phyloP scores from a whole-genome alignment of 2,113 vertebrate species.

The Tautogolabrus adspersus region DNA sequence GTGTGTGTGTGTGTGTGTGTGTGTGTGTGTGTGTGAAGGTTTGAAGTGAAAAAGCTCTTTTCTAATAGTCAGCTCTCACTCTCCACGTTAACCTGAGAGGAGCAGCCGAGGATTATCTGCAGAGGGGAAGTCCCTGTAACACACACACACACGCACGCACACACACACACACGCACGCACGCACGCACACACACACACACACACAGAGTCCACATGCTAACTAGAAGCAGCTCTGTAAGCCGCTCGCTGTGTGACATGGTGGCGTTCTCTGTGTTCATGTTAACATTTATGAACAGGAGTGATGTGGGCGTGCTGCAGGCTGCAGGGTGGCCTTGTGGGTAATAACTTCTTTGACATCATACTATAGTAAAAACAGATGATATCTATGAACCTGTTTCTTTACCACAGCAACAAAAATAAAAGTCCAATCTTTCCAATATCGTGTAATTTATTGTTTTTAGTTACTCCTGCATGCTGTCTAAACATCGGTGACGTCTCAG shows the following conservation, averaged over 20 bases:
- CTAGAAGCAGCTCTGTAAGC: conserved; percentile 56
- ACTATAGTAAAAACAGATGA: too few relatives aligned
- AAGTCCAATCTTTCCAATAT: too few relatives aligned
- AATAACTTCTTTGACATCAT: too few relatives aligned
- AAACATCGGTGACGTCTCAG: too few relatives aligned
- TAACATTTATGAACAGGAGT: conserved; percentile 66
- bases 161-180: conserved; percentile 25
- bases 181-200: conserved; percentile 27
- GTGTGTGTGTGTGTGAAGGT: too few relatives aligned
- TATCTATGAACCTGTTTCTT: too few relatives aligned
- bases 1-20: too few relatives aligned
- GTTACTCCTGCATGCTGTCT: too few relatives aligned
- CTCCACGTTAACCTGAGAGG: conserved; percentile 55
- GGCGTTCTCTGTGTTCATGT: conserved; percentile 57
- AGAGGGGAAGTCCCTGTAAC: conserved; percentile 56
- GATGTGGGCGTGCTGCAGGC: conserved; percentile 21
- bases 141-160: conserved; percentile 31
- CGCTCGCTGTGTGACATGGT: conserved; percentile 54
- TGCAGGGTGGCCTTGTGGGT: conserved; percentile 63
- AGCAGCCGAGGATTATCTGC: conserved; percentile 31
- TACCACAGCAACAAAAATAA: too few relatives aligned
- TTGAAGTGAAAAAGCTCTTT: too few relatives aligned
- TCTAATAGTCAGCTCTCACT: conserved; percentile 39
- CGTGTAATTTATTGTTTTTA: too few relatives aligned
- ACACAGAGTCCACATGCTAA: conserved; percentile 52